phyloP scores from a whole-genome alignment of 2,797 vertebrate species.

The Petrocephalus sullivani region DNA sequence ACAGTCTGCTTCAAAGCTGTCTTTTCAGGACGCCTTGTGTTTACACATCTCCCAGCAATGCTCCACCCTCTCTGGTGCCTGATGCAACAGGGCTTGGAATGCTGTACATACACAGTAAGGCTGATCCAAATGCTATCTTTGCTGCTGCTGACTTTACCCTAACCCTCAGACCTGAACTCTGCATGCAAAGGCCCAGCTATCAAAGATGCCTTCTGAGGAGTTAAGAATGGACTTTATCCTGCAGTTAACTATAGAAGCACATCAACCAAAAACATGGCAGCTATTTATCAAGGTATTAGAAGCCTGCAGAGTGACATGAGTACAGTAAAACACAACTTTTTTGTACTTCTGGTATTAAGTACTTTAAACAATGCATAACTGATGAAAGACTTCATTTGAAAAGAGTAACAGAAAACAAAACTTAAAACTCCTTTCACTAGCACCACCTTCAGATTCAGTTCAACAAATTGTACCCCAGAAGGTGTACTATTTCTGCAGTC shows the following conservation, averaged over 20 bases:
- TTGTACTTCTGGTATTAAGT: not conserved
- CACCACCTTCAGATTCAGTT: not conserved
- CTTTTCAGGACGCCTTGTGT: conserved; percentile 48
- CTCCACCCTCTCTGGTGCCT: conserved; percentile 49
- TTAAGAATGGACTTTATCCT: not conserved
- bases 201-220: not conserved
- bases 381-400: not conserved
- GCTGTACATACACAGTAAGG: conserved; percentile 63
- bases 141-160: conserved; percentile 28
- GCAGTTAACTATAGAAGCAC: not conserved
- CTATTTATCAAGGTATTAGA: not conserved
- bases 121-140: conserved; percentile 30
- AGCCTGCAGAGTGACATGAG: not conserved
- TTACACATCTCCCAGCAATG: conserved; percentile 64
- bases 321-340: not conserved
- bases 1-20: conserved; percentile 42
- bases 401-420: not conserved
- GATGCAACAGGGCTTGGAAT: conserved; percentile 73
- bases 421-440: not conserved
- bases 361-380: not conserved
- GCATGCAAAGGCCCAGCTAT: not conserved
- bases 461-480: not conserved
- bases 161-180: not conserved
- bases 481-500: not conserved
- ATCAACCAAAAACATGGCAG: not conserved